Conservation (phyloP, 1,140 invertebrate genomes). For the Sycophila sp. region DNA sequence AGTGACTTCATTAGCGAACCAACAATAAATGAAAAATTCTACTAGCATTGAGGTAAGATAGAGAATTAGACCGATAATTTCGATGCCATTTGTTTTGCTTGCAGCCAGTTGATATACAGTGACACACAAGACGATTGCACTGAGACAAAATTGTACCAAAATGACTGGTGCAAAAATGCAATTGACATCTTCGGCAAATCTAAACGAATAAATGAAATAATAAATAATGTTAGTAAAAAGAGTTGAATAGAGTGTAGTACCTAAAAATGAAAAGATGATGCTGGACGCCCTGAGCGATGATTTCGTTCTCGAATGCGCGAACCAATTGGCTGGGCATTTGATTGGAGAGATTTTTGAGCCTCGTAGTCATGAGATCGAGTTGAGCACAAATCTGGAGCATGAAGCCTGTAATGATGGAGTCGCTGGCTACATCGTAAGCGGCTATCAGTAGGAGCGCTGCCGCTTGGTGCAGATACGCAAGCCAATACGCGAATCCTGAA, state of each 20-base stretch:
- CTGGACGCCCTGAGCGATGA: neutral
- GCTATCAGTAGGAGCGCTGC: neutral
- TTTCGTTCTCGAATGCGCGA: neutral
- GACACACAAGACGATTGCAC: neutral
- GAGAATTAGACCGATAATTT: neutral
- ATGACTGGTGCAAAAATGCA: neutral
- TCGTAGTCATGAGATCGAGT: neutral
- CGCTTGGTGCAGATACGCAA: neutral
- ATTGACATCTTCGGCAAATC: neutral
- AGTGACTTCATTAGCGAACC: neutral
- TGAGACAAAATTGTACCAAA: neutral
- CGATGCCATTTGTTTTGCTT: neutral
- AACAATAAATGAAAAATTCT: slow-evolving; percentile 13
- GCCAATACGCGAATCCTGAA: neutral
- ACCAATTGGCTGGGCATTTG: neutral
- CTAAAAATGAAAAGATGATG: slow-evolving; percentile 13
- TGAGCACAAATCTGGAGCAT: slow-evolving; percentile 4
- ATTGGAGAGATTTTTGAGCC: neutral
- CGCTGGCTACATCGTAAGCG: neutral
- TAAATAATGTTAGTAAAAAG: no score
- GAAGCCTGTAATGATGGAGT: neutral
- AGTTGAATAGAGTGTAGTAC: neutral
- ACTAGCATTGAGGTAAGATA: neutral
- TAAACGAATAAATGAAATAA: neutral
- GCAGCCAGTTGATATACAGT: neutral